phyloP scores from a whole-genome alignment of 92 coral and sea anemone genomes.

The Montipora capitata region DNA sequence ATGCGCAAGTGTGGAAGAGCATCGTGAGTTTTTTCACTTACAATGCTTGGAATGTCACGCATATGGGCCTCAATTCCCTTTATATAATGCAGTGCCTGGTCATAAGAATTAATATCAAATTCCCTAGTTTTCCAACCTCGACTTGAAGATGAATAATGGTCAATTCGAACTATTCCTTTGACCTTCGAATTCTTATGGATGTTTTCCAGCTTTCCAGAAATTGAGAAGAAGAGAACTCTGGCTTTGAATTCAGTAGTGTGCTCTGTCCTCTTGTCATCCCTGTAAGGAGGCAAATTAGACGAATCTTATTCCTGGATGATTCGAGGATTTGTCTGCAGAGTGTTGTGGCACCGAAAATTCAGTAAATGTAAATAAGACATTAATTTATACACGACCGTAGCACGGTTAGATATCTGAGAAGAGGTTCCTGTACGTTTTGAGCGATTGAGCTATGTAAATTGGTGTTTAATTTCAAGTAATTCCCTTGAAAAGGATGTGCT shows the following conservation, averaged over 20 bases:
- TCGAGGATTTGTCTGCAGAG: no score
- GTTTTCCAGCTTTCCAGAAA: constrained; percentile 15
- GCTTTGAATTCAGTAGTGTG: not conserved
- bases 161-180: constrained; percentile 10
- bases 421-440: no score
- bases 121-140: not conserved
- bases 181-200: not conserved
- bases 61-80: not conserved
- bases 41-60: not conserved
- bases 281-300: no score
- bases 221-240: constrained; percentile 18
- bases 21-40: not conserved
- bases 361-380: no score
- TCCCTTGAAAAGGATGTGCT: no score
- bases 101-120: not conserved
- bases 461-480: no score
- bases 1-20: not conserved
- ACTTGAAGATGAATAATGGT: constrained; percentile 21
- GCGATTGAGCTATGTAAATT: no score
- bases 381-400: no score
- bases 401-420: no score
- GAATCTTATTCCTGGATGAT: no score
- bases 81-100: not conserved
- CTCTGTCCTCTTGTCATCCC: constrained; percentile 7
- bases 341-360: no score